A percentile compares a stretch with the other conserved stretches of the same genome.
These are phyloP conservation scores for Schlechtendalia chinensis DNA, from an alignment of 1,140 invertebrate genomes.

Conservation along the genomic window DNA sequence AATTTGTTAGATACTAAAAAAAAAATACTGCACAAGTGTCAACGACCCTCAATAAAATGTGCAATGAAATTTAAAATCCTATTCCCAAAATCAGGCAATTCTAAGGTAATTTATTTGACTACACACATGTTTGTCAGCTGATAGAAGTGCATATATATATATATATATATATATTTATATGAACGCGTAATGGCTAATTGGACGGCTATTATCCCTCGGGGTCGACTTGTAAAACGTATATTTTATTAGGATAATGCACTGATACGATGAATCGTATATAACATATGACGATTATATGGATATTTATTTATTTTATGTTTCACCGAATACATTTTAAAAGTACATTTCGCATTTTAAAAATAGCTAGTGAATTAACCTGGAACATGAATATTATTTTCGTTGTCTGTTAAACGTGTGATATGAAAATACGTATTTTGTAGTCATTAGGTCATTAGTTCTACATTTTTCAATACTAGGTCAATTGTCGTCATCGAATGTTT, in stretches of 20 bases:
- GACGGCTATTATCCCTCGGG: slow-evolving; percentile 12
- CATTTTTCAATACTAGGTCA: too few species aligned
- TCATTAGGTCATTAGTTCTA: too few species aligned
- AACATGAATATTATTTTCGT: too few species aligned
- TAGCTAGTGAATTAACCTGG: neutral
- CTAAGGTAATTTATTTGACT: neutral
- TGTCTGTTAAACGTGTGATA: too few species aligned
- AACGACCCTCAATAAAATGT: neutral
- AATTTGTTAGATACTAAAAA: neutral
- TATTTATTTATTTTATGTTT: slow-evolving; percentile 11
- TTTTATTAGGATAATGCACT: slow-evolving; percentile 27
- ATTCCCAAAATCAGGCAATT: too few species aligned
- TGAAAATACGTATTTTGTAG: too few species aligned
- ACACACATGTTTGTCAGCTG: neutral
- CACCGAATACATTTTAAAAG: neutral
- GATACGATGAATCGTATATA: slow-evolving; percentile 23
- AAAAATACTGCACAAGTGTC: neutral
- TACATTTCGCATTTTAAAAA: neutral
- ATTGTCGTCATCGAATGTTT: too few species aligned
- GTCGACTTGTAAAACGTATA: slow-evolving; percentile 35
- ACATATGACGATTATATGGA: neutral
- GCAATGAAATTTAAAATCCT: neutral
- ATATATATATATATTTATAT: neutral
- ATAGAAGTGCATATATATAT: neutral
- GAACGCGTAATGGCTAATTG: slow-evolving; percentile 9